These are phyloP conservation scores for Gouania willdenowi DNA, from an alignment of 2,797 vertebrate genomes.

Conservation along the genomic window DNA sequence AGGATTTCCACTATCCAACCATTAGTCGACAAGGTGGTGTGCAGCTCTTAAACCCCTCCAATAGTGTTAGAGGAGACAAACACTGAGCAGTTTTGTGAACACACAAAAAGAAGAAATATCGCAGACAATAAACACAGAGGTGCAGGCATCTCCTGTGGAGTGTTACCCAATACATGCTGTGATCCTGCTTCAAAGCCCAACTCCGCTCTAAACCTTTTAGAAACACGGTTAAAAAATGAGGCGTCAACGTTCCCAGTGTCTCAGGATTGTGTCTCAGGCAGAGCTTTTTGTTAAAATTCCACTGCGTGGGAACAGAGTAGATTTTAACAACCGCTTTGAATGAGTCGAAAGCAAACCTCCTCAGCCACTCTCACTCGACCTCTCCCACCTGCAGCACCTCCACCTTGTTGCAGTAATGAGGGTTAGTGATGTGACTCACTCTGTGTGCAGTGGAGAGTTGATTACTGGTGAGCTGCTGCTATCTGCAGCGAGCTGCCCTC, in stretches of 20 bases:
- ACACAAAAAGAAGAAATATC: too few species aligned
- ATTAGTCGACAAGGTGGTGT: too few species aligned
- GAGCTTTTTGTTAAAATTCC: too few species aligned
- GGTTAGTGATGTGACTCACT: slow-evolving; percentile 32
- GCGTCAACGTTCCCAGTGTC: too few species aligned
- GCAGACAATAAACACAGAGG: too few species aligned
- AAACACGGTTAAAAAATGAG: too few species aligned
- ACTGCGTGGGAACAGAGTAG: too few species aligned
- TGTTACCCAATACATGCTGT: slow-evolving; percentile 9
- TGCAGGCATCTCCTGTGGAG: neutral
- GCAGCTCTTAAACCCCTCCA: too few species aligned
- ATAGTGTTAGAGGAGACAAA: too few species aligned
- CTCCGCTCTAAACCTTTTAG: neutral
- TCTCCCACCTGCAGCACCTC: slow-evolving; percentile 25
- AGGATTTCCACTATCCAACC: too few species aligned
- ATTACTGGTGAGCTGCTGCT: slow-evolving; percentile 48
- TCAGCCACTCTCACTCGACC: slow-evolving; percentile 14
- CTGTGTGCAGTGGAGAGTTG: slow-evolving; percentile 24
- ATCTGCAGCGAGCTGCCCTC: slow-evolving; percentile 55
- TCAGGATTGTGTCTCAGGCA: too few species aligned
- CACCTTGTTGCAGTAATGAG: slow-evolving; percentile 50
- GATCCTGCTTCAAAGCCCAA: slow-evolving; percentile 8
- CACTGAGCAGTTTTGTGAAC: too few species aligned
- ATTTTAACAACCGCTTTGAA: slow-evolving; percentile 12
- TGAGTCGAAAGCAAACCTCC: slow-evolving; percentile 4